Evolutionary conservation across 2,888 invertebrate species (phyloP).

Genomic region (Habrosyne pyritoides): DNA sequence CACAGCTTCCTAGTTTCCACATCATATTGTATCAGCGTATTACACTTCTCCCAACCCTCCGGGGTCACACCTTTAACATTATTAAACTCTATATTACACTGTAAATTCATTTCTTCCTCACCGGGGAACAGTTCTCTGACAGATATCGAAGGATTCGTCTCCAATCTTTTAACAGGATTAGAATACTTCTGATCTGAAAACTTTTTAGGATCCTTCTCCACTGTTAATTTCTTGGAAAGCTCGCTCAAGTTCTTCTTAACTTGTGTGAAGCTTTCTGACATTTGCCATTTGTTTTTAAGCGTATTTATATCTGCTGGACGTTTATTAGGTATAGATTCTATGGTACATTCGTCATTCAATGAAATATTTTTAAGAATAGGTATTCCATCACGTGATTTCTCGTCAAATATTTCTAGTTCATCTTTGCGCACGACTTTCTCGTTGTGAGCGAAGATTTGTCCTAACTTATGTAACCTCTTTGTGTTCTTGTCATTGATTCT

Average conservation of each 20-base stretch:
- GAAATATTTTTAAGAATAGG: constrained; percentile 70
- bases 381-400: constrained; percentile 51
- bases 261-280: constrained; percentile 78
- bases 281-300: constrained; percentile 80
- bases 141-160: constrained; percentile 91
- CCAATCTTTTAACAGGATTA: constrained; percentile 86
- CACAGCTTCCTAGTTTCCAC: constrained; percentile 91
- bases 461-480: constrained; percentile 73
- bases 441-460: constrained; percentile 65
- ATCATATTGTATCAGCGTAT: constrained; percentile 91
- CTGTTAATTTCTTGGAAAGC: constrained; percentile 67
- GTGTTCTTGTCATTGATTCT: constrained; percentile 72
- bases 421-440: constrained; percentile 47
- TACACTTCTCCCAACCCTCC: constrained; percentile 93
- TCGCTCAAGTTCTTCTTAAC: constrained; percentile 79
- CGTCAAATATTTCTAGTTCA: constrained; percentile 54
- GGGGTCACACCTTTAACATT: constrained; percentile 89
- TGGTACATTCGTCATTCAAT: constrained; percentile 84
- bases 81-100: constrained; percentile 89
- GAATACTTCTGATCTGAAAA: constrained; percentile 71
- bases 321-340: constrained; percentile 81
- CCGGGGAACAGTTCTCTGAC: constrained; percentile 92
- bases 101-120: constrained; percentile 91
- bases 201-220: constrained; percentile 72
- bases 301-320: constrained; percentile 74